Conservation (phyloP, 2,888 invertebrate species). For the Hirtodrosophila confusa region DNA sequence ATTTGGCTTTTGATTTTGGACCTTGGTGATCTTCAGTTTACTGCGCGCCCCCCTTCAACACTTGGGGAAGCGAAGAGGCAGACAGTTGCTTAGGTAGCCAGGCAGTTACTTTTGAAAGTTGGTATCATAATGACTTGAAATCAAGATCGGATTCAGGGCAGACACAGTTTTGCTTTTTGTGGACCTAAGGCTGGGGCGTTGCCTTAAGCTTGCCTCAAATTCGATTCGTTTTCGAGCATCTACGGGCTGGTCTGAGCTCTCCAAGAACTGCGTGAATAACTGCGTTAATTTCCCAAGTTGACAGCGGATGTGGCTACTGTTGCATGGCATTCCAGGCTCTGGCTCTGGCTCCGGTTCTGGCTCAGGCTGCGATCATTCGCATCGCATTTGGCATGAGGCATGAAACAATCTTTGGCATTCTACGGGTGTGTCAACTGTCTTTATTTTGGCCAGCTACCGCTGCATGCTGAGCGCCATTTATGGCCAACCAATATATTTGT, state of each 20-base stretch:
- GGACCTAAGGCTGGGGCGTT: constrained; percentile 25
- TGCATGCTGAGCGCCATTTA: constrained; percentile 58
- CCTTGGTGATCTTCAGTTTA: constrained; percentile 17
- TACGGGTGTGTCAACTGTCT: constrained; percentile 61
- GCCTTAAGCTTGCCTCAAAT: constrained; percentile 35
- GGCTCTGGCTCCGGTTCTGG: neutral
- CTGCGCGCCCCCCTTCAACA: neutral
- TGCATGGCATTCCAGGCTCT: constrained; percentile 47
- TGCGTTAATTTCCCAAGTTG: constrained; percentile 76
- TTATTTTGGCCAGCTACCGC: constrained; percentile 44
- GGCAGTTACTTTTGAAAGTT: constrained; percentile 33
- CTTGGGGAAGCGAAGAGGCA: no score
- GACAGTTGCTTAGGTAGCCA: constrained; percentile 12
- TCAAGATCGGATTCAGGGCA: constrained; percentile 63
- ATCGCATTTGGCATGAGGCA: constrained; percentile 43
- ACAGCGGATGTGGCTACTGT: constrained; percentile 79
- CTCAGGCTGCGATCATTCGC: constrained; percentile 34
- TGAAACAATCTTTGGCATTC: constrained; percentile 56
- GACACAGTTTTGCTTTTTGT: constrained; percentile 72
- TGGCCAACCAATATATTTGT: constrained; percentile 30
- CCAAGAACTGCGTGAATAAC: constrained; percentile 67
- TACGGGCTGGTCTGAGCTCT: neutral
- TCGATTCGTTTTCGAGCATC: constrained; percentile 21
- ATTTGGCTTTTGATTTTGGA: constrained; percentile 32
- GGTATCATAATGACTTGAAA: constrained; percentile 74